phyloP scores from a whole-genome alignment of 2,888 invertebrate genomes.

The Neocrepidodera transversa region DNA sequence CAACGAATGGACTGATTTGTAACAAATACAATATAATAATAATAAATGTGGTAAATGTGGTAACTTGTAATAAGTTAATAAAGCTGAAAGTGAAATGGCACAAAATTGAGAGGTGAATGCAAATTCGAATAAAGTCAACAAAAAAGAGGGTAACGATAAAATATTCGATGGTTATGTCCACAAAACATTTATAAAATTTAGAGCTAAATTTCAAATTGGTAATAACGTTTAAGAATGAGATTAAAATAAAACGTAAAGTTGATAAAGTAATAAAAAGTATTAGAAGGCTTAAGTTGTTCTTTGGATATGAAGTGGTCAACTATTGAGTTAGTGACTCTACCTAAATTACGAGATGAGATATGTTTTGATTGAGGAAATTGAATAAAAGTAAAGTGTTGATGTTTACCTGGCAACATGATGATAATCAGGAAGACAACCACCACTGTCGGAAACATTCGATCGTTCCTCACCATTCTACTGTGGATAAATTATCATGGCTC shows the following conservation, averaged over 20 bases:
- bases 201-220: no score
- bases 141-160: neutral
- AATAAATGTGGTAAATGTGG: no score
- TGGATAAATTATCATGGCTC: constrained; percentile 55
- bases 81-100: constrained; percentile 1
- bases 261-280: no score
- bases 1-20: no score
- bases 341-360: no score
- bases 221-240: no score
- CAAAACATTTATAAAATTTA: constrained; percentile 9
- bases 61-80: neutral
- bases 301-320: no score
- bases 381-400: constrained; percentile 28
- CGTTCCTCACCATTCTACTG: constrained; percentile 57
- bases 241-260: no score
- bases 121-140: constrained; percentile 10
- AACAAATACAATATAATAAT: no score
- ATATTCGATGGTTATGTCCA: constrained; percentile 8
- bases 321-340: no score
- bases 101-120: constrained; percentile 13
- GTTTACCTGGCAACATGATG: constrained; percentile 59
- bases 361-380: no score
- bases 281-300: no score
- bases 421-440: constrained; percentile 58
- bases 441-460: constrained; percentile 56